Base-by-base conservation (phyloP, 2,797 vertebrate genomes). In the Lates japonicus region DNA sequence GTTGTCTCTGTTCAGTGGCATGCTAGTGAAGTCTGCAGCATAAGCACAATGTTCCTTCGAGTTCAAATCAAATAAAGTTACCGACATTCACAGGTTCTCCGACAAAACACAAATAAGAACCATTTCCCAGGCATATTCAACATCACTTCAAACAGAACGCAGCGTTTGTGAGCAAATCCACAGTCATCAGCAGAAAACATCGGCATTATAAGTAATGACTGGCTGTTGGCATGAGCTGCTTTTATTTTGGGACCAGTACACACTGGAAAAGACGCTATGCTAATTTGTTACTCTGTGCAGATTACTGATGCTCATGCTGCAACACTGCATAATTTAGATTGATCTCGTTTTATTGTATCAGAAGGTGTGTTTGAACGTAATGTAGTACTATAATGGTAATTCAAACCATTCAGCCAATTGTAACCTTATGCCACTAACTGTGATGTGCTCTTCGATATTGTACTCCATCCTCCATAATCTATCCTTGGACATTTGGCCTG, bases 281-380 rank as follows among this genome's bases (percentile, higher is more conserved):
- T 46, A 33, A 58, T 57, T 31, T n/a, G 31, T 70, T 62, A 17
- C 29, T 35, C 14, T n/a, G 29, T 69, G 66, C 25, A 31, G 58
- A 16, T 49, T 41, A 57, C 7, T 60, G 52, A 58, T 65, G 64
- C n/a, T 54, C 35, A 52, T 59, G 20, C 46, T 68, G 19, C 25
- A 76, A 41, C 57, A 16, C 46, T 68, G 57, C 25, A 61, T 48
- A 22, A 61, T 61, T 61, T 54, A 61, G 57, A 61, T 60, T 68
- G 52, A 57, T 76, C 37, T 19, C 46, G 19, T 61, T 44, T 68
- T 54, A 60, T 68, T 61, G 57, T 44, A 33, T 57, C 66, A 55
- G 65, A 67, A 37, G 29, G 48, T 55, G 31, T 37, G n/a, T 14
- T 68, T 22, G 29, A 31, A 55, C 51, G 20, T 17, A 25, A 41